Conservation (phyloP, 2,888 invertebrate genomes). For the Agonopterix alstromeriana region DNA sequence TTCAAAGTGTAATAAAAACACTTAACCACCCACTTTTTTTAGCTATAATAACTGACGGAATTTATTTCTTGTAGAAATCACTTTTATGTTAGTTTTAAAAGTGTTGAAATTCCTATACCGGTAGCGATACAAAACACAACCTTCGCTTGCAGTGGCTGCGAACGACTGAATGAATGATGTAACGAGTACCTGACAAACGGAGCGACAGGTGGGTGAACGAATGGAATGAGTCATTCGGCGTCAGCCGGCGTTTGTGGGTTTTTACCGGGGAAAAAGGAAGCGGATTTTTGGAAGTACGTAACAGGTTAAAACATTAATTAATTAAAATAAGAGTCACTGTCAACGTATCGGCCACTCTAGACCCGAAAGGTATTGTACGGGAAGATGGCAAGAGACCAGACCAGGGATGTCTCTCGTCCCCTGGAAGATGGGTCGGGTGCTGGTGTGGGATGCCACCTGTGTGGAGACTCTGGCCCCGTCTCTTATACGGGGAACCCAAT, state of each 20-base stretch:
- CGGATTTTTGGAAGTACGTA: neutral
- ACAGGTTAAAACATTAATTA: too few relatives aligned
- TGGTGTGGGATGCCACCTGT: too few relatives aligned
- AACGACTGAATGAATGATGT: neutral
- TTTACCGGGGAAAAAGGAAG: neutral
- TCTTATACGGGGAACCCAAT: too few relatives aligned
- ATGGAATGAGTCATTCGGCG: neutral
- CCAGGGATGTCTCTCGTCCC: too few relatives aligned
- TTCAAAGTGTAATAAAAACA: neutral
- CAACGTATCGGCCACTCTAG: too few relatives aligned
- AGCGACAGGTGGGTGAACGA: neutral
- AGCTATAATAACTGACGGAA: too few relatives aligned
- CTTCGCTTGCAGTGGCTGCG: neutral
- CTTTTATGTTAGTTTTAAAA: neutral
- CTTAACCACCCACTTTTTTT: too few relatives aligned
- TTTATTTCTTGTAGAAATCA: neutral
- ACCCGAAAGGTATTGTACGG: too few relatives aligned
- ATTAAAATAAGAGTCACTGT: too few relatives aligned
- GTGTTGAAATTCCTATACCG: neutral
- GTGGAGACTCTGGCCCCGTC: too few relatives aligned
- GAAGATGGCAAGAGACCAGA: too few relatives aligned
- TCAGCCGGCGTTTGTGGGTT: neutral
- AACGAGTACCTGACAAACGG: neutral
- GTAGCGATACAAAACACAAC: neutral
- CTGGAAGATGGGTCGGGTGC: too few relatives aligned